Evolutionary conservation across 1,140 invertebrate species (phyloP), one percentile per base, ranked within the genome.

Genomic region (Calliopsis andreniformis): DNA sequence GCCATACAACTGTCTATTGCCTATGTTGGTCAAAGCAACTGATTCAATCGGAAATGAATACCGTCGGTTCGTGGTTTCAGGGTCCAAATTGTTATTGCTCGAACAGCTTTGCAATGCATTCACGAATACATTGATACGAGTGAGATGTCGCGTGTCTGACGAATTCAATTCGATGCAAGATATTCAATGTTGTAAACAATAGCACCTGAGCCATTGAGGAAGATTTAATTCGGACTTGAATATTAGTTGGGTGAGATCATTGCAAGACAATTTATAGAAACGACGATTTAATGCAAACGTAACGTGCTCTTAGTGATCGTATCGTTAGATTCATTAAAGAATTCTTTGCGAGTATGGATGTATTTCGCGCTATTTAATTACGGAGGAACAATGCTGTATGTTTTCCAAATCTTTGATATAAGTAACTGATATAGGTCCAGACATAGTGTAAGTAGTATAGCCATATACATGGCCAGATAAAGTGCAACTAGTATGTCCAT

Each of bases 51-150:
- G 43, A 20, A 63, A 30, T 30, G 39, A 32, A 53, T 30, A 5
- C 51, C 3, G 51, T 0, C 25, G 25, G 51, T 8, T 53, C 25
- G 20, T 53, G 20, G 51, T 16, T 16, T 77, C 47, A 53, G 30
- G 58, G n/a, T 56, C 39, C 23, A 43, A 78, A 30, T 78, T 70
- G 76, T 79, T 79, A 68, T 70, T 64, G 30, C 53, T 23, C 32
- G 39, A 39, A 1, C 12, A 42, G 69, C 63, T 69, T 69, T 61
- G 61, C 30, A 16, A 6, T 5, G 25, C 18, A n/a, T 12, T 58
- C 25, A 32, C 0, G 12, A 18, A 39, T n/a, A 35, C 53, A 53
- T 62, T 61, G 14, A 64, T 5, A 23, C 39, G 5, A 20, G 47
- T 3, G 39, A 76, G 32, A 42, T 47, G 45, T 67, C 28, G 45